Evolutionary conservation across 2,113 vertebrate genomes (phyloP).

Genomic region (Origma solitaria): DNA sequence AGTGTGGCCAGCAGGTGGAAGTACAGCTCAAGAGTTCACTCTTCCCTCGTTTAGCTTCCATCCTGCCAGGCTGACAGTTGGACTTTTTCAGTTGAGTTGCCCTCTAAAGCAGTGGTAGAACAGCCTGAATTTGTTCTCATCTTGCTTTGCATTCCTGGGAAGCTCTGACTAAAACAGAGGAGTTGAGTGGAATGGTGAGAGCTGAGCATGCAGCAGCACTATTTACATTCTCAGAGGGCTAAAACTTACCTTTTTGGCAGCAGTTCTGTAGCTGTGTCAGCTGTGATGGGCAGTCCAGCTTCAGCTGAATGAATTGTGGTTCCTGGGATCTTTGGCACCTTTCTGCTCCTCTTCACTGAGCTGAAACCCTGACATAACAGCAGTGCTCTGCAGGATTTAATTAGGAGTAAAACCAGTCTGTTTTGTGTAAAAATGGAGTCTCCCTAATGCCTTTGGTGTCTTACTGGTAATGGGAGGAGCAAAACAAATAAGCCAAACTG

Average conservation of each 20-base stretch:
- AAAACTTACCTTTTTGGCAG: background rate
- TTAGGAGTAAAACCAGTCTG: background rate
- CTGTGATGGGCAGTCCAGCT: background rate
- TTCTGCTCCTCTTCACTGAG: background rate
- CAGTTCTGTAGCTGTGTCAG: background rate
- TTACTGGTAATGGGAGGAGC: background rate
- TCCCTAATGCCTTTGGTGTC: background rate
- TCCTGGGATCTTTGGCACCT: background rate
- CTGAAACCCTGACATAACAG: background rate
- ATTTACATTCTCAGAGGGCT: background rate
- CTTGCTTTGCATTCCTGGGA: background rate
- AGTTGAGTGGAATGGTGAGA: background rate
- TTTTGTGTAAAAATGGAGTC: background rate
- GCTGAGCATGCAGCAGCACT: background rate
- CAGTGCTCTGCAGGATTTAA: background rate
- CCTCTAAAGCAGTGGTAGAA: background rate
- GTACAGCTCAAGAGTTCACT: background rate
- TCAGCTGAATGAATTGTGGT: background rate
- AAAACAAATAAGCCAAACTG: background rate
- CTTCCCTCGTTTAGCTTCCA: background rate
- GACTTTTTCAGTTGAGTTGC: background rate
- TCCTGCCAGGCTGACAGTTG: background rate
- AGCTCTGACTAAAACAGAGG: background rate
- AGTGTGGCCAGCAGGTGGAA: constrained; percentile 47
- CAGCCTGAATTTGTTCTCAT: background rate